These are phyloP conservation scores for Colistium nudipinnis DNA, from an alignment of 2,113 vertebrate species.

Conservation along the genomic window DNA sequence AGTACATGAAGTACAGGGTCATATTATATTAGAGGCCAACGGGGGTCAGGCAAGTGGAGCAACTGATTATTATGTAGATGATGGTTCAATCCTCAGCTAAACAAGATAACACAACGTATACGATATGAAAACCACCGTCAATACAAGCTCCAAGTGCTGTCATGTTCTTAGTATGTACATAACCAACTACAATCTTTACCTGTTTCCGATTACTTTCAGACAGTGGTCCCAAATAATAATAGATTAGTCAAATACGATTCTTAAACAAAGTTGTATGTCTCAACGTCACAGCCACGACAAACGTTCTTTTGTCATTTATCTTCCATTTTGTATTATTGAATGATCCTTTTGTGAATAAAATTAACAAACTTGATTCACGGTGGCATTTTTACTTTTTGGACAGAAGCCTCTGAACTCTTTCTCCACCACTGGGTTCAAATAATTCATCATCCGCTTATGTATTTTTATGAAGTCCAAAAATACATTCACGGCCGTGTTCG, in stretches of 20 bases:
- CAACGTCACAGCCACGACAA: too few species aligned
- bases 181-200: too few species aligned
- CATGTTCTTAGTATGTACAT: too few species aligned
- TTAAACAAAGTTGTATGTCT: too few species aligned
- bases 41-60: constrained; percentile 18
- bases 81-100: not conserved
- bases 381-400: not conserved
- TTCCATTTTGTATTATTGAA: not conserved
- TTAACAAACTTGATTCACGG: not conserved
- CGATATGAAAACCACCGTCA: too few species aligned
- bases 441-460: constrained; percentile 1
- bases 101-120: too few species aligned
- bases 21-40: constrained; percentile 7
- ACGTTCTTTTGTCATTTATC: too few species aligned
- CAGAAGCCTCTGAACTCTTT: not conserved
- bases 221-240: too few species aligned
- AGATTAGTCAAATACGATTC: too few species aligned
- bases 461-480: constrained; percentile 7
- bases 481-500: not conserved
- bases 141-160: too few species aligned
- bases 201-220: too few species aligned
- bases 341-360: not conserved
- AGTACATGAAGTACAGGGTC: not conserved
- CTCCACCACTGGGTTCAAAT: not conserved
- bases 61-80: constrained; percentile 28